Base-by-base conservation (phyloP, 2,113 vertebrate species). In the Myxocyprinus asiaticus region DNA sequence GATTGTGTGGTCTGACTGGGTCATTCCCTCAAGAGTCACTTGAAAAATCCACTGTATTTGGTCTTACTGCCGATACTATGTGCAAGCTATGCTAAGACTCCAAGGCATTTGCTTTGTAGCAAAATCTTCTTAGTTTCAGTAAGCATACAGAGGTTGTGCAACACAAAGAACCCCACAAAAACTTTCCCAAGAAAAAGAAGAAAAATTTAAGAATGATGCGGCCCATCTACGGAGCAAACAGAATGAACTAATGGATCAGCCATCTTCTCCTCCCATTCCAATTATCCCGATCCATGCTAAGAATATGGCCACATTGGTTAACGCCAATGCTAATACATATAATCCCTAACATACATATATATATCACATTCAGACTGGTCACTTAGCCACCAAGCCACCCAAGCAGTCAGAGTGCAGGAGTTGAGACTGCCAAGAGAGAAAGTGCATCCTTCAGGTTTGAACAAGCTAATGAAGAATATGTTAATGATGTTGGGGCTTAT, bases 381-480 rank as follows among this genome's bases (percentile, higher is more conserved):
- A 83, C 92, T 94, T 91, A 94, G 95, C 95, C 94, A 93, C 78
- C 62, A 67, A 95, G 92, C 96, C 97, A 99, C 97, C 96, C 96
- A 97, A 94, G 96, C 94, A 93, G 95, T 86, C 82, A 83, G 84
- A 83, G 84, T 82, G 64, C 81, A 82, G 80, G 83, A 88, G 93
- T 89, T 91, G 92, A 86, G 72, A 90, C 90, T 88, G 84, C 89
- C 90, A 91, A 92, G 93, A 89, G 92, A 85, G 88, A 88, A 88
- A 65, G 63, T 89, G 90, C 91, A 92, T 94, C 85, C 93, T 92
- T 89, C 90, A 92, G 90, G 89, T 89, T 91, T 91, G 88, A 74
- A 94, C 92, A 93, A 93, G 93, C 86, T 95, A 94, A 95, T 94
- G 94, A 94, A 91, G 89, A 90, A 76, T 91, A 95, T 96, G 94